phyloP scores from a whole-genome alignment of 2,113 vertebrate genomes.

The Camelus bactrianus region DNA sequence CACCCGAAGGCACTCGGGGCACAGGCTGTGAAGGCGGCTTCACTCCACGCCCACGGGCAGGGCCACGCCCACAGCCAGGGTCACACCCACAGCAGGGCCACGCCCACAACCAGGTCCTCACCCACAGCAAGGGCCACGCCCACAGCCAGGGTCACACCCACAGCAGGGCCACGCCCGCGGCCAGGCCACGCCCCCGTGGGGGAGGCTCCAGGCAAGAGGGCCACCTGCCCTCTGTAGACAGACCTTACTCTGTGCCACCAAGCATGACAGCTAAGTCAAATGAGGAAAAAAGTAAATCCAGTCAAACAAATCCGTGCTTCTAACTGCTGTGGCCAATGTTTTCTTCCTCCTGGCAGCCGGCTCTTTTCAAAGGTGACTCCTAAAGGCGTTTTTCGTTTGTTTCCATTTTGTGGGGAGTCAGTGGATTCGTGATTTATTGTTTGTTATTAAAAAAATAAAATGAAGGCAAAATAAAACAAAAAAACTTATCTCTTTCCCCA shows the following conservation, averaged over 20 bases:
- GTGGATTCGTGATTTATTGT: conserved; percentile 58
- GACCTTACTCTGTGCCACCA: not conserved
- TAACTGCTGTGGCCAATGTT: not conserved
- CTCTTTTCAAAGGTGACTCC: not conserved
- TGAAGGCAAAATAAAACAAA: not conserved
- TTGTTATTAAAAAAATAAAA: conserved; percentile 34
- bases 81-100: not conserved
- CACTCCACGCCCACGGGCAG: not conserved
- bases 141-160: too few species aligned
- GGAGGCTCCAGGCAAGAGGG: not conserved
- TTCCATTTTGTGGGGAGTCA: conserved; percentile 41
- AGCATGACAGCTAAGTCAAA: not conserved
- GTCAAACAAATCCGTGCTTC: not conserved
- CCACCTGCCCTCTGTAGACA: fast-evolving
- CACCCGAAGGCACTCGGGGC: fast-evolving
- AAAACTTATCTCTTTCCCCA: not conserved
- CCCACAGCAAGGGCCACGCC: too few species aligned
- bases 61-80: not conserved
- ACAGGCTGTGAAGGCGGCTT: not conserved
- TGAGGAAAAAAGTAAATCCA: not conserved
- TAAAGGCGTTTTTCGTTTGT: conserved; percentile 55
- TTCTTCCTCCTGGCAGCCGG: not conserved
- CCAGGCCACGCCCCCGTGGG: too few species aligned
- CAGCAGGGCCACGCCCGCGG: not conserved
- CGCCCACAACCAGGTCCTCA: too few species aligned